phyloP scores from a whole-genome alignment of 2,888 invertebrate genomes.

The Standfussiana lucernea region DNA sequence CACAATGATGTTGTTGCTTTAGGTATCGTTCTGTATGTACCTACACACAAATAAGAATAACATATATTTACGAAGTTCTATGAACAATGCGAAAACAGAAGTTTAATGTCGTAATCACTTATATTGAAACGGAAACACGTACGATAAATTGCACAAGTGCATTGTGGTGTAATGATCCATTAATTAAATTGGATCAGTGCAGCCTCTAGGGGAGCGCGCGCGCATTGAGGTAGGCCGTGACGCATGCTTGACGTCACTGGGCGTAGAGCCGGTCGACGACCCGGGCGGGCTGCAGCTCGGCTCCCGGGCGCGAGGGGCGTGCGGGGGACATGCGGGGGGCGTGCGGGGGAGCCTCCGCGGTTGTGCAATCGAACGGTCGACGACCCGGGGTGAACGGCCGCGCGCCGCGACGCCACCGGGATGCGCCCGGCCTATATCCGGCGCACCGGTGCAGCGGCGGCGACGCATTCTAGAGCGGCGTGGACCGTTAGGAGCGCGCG shows the following conservation, averaged over 20 bases:
- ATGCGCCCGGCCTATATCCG: slow-evolving; percentile 91
- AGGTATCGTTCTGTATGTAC: slow-evolving; percentile 10
- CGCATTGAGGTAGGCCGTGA: slow-evolving; percentile 92
- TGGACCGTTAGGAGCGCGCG: slow-evolving; percentile 89
- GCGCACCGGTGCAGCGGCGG: slow-evolving; percentile 90
- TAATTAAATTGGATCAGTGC: slow-evolving; percentile 84
- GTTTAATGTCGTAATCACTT: slow-evolving; percentile 24
- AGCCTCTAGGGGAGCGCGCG: slow-evolving; percentile 89
- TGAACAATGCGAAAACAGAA: slow-evolving; percentile 17
- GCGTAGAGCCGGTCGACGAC: slow-evolving; percentile 86
- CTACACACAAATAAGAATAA: slow-evolving; percentile 40
- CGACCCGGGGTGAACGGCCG: slow-evolving; percentile 89
- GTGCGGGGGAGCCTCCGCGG: slow-evolving; percentile 78
- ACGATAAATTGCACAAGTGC: slow-evolving; percentile 49
- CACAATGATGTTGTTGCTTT: slow-evolving; percentile 9
- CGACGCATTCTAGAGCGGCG: slow-evolving; percentile 90
- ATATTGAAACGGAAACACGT: slow-evolving; percentile 31
- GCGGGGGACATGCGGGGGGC: slow-evolving; percentile 72
- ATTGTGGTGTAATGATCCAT: slow-evolving; percentile 68
- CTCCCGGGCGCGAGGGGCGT: slow-evolving; percentile 80
- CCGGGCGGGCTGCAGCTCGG: slow-evolving; percentile 81
- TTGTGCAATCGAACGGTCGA: slow-evolving; percentile 90
- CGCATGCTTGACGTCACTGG: slow-evolving; percentile 88
- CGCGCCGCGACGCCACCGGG: slow-evolving; percentile 89
- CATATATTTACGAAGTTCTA: slow-evolving; percentile 9